Percentiles rank a stretch among this genome's conserved stretches.
Evolutionary conservation across 2,888 invertebrate species (phyloP).

Genomic region (Pasiphila rectangulata): DNA sequence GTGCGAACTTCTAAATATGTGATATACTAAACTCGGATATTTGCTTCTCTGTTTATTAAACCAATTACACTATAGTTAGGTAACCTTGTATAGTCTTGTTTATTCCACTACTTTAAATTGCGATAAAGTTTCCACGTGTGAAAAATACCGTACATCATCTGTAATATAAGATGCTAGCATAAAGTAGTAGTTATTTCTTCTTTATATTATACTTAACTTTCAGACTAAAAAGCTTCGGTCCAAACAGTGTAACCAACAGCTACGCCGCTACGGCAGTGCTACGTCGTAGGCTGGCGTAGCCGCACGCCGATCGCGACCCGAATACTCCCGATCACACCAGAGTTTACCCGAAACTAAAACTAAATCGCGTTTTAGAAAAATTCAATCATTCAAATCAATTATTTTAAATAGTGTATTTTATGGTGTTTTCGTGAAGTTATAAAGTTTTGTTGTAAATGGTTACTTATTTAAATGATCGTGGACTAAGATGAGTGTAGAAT

Average conservation of each 20-base stretch:
- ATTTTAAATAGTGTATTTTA: not conserved
- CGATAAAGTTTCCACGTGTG: too few relatives aligned
- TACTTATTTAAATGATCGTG: constrained; percentile 27
- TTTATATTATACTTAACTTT: not conserved
- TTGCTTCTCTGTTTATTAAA: too few relatives aligned
- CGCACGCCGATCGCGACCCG: constrained; percentile 45
- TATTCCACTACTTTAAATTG: too few relatives aligned
- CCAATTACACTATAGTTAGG: too few relatives aligned
- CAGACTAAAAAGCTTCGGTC: not conserved
- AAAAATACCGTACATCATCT: too few relatives aligned
- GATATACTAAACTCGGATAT: too few relatives aligned
- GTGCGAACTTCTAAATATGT: too few relatives aligned
- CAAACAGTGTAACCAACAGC: constrained; percentile 20
- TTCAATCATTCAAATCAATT: not conserved
- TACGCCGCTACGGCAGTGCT: constrained; percentile 58
- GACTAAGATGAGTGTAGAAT: constrained; percentile 66
- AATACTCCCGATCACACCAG: constrained; percentile 19
- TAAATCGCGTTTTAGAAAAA: not conserved
- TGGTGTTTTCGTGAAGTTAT: constrained; percentile 19
- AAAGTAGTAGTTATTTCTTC: too few relatives aligned
- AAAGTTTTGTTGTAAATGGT: constrained; percentile 30
- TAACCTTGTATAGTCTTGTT: too few relatives aligned
- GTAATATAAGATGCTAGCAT: too few relatives aligned
- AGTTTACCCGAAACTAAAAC: not conserved
- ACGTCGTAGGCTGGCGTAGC: constrained; percentile 68